Conservation (phyloP, 1,140 invertebrate species). For the Micrasema minimum region DNA sequence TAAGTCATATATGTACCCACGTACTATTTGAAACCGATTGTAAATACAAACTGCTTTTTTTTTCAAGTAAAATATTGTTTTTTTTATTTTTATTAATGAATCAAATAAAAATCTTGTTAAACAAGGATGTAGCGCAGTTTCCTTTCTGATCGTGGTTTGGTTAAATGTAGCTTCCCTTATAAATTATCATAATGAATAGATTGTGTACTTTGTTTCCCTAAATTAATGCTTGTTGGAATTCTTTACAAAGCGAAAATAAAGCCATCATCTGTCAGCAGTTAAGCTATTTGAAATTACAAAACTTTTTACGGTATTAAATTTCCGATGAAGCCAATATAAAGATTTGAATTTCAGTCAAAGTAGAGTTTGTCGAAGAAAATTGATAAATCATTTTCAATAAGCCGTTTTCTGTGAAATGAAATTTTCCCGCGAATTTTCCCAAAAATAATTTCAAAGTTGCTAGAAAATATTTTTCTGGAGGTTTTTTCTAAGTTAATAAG, state of each 20-base stretch:
- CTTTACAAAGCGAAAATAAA: constrained; percentile 18
- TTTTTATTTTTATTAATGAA: too few species aligned
- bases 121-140: too few species aligned
- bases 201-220: background rate
- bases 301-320: constrained; percentile 34
- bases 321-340: constrained; percentile 34
- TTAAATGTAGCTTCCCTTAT: too few species aligned
- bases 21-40: too few species aligned
- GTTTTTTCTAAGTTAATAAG: too few species aligned
- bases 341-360: constrained; percentile 35
- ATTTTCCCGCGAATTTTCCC: constrained; percentile 6
- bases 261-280: constrained; percentile 32
- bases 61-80: too few species aligned
- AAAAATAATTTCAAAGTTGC: constrained; percentile 5
- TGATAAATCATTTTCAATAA: constrained; percentile 36
- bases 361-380: constrained; percentile 35
- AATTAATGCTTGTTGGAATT: background rate
- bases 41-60: too few species aligned
- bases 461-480: background rate
- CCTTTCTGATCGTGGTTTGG: too few species aligned
- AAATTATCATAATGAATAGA: too few species aligned
- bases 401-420: constrained; percentile 15
- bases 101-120: too few species aligned
- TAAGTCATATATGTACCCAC: too few species aligned
- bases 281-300: constrained; percentile 33